Conservation (phyloP, 2,113 vertebrate genomes). For the Tychaedon coryphoeus region DNA sequence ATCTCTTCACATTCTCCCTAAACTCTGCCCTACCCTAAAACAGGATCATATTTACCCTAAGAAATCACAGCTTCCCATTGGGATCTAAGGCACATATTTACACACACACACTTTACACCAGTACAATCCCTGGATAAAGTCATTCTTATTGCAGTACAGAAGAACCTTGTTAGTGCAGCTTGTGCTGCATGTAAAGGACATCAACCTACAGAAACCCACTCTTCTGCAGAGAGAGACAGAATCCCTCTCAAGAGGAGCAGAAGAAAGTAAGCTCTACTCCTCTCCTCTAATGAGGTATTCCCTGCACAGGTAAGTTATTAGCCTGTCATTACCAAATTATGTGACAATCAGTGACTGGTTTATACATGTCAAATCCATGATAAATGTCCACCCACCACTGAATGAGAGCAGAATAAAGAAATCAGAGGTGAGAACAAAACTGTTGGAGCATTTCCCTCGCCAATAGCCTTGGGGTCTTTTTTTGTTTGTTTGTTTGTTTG, state of each 20-base stretch:
- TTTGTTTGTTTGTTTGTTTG: too few species aligned
- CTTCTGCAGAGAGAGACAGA: not conserved
- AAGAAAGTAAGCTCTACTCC: not conserved
- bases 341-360: not conserved
- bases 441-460: not conserved
- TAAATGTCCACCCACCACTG: not conserved
- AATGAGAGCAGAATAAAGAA: not conserved
- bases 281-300: not conserved
- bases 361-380: not conserved
- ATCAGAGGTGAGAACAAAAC: not conserved
- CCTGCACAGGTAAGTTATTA: not conserved
- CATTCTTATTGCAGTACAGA: not conserved
- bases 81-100: not conserved
- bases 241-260: not conserved
- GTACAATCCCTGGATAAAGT: not conserved
- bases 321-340: not conserved
- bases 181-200: not conserved
- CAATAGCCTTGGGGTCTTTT: not conserved
- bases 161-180: not conserved
- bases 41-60: not conserved
- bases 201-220: not conserved
- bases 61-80: not conserved
- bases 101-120: not conserved
- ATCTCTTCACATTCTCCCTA: not conserved
- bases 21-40: not conserved